These are phyloP conservation scores for Hafferia zeledoni DNA, from an alignment of 2,797 vertebrate genomes.

Conservation along the genomic window DNA sequence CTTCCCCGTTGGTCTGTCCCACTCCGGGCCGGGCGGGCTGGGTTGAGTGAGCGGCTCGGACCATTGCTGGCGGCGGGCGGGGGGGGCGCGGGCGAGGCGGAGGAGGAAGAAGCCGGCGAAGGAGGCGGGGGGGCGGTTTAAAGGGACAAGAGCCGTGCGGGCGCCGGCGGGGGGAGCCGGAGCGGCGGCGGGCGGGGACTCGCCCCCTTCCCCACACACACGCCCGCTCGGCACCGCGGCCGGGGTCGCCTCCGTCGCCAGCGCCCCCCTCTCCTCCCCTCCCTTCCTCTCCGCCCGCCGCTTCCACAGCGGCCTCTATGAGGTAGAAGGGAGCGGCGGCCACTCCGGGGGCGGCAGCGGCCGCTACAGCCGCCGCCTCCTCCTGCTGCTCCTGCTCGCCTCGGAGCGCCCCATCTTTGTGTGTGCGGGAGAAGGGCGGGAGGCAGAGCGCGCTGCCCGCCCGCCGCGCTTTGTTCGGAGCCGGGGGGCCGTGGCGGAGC, in stretches of 20 bases:
- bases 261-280: background rate
- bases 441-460: constrained; percentile 46
- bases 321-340: constrained; percentile 59
- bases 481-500: constrained; percentile 54
- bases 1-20: constrained; percentile 32
- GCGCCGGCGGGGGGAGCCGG: background rate
- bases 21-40: constrained; percentile 32
- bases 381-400: background rate
- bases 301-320: constrained; percentile 54
- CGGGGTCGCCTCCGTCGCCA: background rate
- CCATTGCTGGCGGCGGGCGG: constrained; percentile 21
- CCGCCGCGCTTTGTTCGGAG: constrained; percentile 69
- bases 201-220: constrained; percentile 24
- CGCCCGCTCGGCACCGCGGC: constrained; percentile 1
- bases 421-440: constrained; percentile 33
- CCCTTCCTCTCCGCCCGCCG: background rate
- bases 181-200: constrained; percentile 6
- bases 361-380: constrained; percentile 34
- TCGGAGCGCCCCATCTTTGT: constrained; percentile 55
- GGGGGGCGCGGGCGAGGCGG: constrained; percentile 40
- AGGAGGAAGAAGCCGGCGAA: constrained; percentile 24
- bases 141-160: constrained; percentile 49
- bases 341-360: constrained; percentile 52
- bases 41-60: constrained; percentile 55
- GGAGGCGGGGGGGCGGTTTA: constrained; percentile 43